phyloP scores from a whole-genome alignment of 2,113 vertebrate species.

The Sialia sialis region DNA sequence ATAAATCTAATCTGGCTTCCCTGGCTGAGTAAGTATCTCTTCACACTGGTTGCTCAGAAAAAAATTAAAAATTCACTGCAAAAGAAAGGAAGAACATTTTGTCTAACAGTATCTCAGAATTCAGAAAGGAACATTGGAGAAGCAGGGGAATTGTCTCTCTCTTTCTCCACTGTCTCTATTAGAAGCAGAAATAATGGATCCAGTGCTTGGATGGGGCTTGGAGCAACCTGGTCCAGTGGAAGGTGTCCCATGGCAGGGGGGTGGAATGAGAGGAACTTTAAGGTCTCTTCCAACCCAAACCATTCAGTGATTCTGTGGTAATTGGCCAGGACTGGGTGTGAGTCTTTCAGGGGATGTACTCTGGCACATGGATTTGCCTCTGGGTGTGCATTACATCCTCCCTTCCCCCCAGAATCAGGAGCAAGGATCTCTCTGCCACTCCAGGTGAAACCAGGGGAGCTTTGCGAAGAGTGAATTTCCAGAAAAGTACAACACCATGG shows the following conservation, averaged over 20 bases:
- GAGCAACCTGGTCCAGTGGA: not conserved
- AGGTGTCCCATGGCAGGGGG: not conserved
- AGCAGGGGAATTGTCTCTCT: not conserved
- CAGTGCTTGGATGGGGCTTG: not conserved
- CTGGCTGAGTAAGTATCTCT: conserved; percentile 10
- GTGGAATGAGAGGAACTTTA: not conserved
- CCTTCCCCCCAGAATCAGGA: not conserved
- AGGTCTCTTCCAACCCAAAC: not conserved
- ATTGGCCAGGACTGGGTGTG: not conserved
- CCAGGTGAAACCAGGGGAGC: not conserved
- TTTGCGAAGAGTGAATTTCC: not conserved
- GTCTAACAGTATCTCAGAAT: not conserved
- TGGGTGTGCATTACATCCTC: not conserved
- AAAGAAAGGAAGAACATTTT: not conserved
- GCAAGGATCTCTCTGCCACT: not conserved
- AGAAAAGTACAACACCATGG: not conserved
- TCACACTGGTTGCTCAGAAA: not conserved
- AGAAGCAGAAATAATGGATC: not conserved
- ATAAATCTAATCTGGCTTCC: conserved; percentile 27
- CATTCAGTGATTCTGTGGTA: not conserved
- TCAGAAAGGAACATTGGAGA: no score
- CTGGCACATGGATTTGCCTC: not conserved
- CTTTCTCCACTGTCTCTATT: not conserved
- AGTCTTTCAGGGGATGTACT: not conserved
- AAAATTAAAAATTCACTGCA: not conserved